A percentile compares a stretch with the other conserved stretches of the same genome.
phyloP scores from a whole-genome alignment of 1,140 invertebrate species.

The Bombus superbus region DNA sequence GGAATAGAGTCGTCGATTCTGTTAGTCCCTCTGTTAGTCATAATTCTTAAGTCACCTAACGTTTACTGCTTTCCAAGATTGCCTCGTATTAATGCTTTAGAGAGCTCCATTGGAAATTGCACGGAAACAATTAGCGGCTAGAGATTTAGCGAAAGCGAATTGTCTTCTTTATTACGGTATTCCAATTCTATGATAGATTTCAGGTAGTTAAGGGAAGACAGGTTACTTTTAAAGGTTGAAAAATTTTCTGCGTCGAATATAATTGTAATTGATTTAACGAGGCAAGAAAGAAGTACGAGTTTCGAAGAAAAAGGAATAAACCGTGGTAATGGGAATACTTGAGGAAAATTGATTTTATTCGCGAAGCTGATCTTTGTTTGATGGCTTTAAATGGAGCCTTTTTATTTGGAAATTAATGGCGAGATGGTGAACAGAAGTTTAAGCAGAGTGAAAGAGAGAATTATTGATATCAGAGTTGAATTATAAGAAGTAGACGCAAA shows the following conservation, averaged over 20 bases:
- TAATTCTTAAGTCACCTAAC: neutral
- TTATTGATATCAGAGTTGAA: neutral
- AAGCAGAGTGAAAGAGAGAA: neutral
- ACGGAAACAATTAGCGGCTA: too few species aligned
- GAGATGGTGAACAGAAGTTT: neutral
- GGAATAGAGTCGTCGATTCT: neutral
- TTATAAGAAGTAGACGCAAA: neutral
- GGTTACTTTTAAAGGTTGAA: neutral
- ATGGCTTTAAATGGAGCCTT: neutral
- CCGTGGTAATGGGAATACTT: neutral
- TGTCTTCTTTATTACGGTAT: too few species aligned
- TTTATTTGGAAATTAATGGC: constrained; percentile 9
- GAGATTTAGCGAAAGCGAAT: too few species aligned
- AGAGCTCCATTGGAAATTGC: too few species aligned
- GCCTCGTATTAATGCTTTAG: neutral
- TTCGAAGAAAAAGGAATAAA: neutral
- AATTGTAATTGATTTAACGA: neutral
- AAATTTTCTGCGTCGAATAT: neutral
- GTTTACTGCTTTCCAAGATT: too few species aligned
- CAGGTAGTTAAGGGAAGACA: neutral
- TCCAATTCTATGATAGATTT: too few species aligned
- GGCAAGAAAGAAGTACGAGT: neutral
- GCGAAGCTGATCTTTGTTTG: neutral
- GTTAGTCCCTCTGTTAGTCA: neutral
- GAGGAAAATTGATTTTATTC: neutral